Base-by-base conservation (phyloP, 2,797 vertebrate species). In the Meda fulgida region DNA sequence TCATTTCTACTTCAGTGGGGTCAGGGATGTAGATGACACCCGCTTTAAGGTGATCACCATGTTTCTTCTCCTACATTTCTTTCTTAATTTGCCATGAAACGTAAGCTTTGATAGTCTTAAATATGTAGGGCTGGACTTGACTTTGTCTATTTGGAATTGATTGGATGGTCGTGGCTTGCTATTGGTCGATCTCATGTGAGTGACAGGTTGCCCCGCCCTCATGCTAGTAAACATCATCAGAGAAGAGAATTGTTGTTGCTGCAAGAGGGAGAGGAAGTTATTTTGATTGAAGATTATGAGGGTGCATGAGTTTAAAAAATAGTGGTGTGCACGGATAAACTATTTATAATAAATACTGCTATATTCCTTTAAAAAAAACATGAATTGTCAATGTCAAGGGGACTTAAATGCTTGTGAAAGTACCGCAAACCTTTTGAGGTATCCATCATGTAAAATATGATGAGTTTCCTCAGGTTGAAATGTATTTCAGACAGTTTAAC, bases 1-100 rank as follows among this genome's bases (percentile, higher is more conserved):
- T 78, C 88, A 94, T 86, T 94, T 95, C 89, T 95, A 94, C 78
- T 92, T 38, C 78, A 48, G 3, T 0, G 93, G 93, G 3, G 93
- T 94, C 77, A 88, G 85, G 34, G 79, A 91, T 13, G 85, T 91
- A 4, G 90, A 93, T n/a, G 93, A 94, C 83, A 79, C 78, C 1
- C 93, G 93, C 85, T 95, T 95, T 82, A 93, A 94, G 92, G 93
- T 88, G 89, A 69, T 29, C 43, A 80, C 31, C 65, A 19, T n/a
- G 6, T 78, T 65, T 26, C 21, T 55, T 31, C 31, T 53, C 3
- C 6, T 55, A 5, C 21, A 55, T 16, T 5, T 55, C 19, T 3
- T 36, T 66, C 7, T 36, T 34, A 6, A 60, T n/a, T 60, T n/a
- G 5, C 58, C 11, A 60, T 60, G 11, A 60, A 26, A 60, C 4